Evolutionary conservation across 2,113 vertebrate genomes (phyloP), one percentile per base, ranked within the genome.

Genomic region (Halichoeres trimaculatus): DNA sequence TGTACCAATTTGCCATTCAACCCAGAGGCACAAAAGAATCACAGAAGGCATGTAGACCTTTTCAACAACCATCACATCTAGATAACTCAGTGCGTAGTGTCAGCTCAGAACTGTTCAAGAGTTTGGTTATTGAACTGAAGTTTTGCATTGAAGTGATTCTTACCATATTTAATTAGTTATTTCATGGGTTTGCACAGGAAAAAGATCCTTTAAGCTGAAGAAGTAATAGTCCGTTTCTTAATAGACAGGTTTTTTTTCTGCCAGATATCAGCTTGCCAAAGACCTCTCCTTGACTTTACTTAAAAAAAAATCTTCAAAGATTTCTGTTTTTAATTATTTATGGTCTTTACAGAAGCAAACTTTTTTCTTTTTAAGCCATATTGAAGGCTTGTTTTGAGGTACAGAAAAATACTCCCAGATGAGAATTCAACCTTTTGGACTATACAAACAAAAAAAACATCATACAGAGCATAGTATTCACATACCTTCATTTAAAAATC

Each of bases 241-340:
- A 45, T 26, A 72, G 34, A 30, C 22, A 20, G 9, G 17, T 43
- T 36, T 58, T 35, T 26, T 4, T n/a, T n/a, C n/a, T 36, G 17
- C 9, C 12, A 36, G 47, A 30, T 30, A 10, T 67, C 34, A 57
- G n/a, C 38, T 70, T 61, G 19, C 12, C 63, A 59, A 41, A 64
- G 19, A 10, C 53, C 9, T 20, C 8, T 63, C 34, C 1, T 35
- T 61, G 30, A 4, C 10, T 57, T 40, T 2, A 35, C 23, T 26
- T 10, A 50, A 50, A 63, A 4, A 26, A 34, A 9, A 16, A 30
- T 35, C 58, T 51, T 10, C 35, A 52, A 57, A 38, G 8, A 10
- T 54, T 57, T 23, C 40, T 35, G 9, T 64, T 36, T 30, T 58
- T 48, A 17, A 40, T 54, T 17, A 48, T 48, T 13, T 4, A 54